Base-by-base conservation (phyloP, 2,797 vertebrate species). In the Meriones psammophilus region DNA sequence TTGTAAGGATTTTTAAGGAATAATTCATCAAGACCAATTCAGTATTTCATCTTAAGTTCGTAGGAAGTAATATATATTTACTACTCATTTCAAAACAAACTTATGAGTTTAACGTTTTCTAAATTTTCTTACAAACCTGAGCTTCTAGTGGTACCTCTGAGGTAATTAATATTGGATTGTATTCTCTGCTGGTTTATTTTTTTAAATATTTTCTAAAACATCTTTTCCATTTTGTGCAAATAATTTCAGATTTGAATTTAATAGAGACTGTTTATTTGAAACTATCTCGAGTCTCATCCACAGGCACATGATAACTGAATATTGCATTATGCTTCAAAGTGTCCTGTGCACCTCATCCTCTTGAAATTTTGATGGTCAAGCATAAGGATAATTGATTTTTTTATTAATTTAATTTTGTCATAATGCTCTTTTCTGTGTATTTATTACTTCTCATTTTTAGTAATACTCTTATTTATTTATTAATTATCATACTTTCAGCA, bases 171-270 rank as follows among this genome's bases (percentile, higher is more conserved):
- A 71, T 26, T 78, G 5, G 18, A 76, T 28, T 83, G 1, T 46
- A 2, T 58, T 87, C 84, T 73, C 33, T 33, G 2, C 33, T 54
- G 83, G 1, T 30, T 58, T 85, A 15, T 78, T 64, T 6, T 91
- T 4, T 64, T 66, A 58, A 58, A 33, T 87, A 13, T 64, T 64
- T 92, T 73, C 0, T 30, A 78, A 92, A 64, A 22, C 5, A 33
- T 42, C 2, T 3, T 74, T 89, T 74, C 14, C 2, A 91, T 77
- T 90, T 88, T 79, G 56, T 50, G 13, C 7, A 83, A 30, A 20
- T 33, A 28, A 96, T 74, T 89, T 96, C 2, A 78, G 46, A 92
- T 64, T 22, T 74, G 17, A 93, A 17, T 8, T 87, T 42, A 92
- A n/a, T 1, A 91, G 1, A 5, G 33, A 66, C 28, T 50, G 3